These are phyloP conservation scores for Papilio polytes DNA, from an alignment of 1,140 invertebrate genomes.

Conservation along the genomic window DNA sequence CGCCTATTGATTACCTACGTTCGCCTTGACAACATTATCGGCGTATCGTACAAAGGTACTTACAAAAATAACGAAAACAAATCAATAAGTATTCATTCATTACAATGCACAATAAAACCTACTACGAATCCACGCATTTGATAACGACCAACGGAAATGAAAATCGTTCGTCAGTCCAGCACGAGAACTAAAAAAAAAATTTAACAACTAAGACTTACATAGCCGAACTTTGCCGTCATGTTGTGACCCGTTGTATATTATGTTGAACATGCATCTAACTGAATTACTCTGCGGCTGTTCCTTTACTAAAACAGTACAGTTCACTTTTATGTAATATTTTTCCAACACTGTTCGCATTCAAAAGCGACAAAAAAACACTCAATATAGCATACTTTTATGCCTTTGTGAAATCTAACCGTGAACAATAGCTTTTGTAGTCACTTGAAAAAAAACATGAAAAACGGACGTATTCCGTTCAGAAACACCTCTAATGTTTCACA, in stretches of 20 bases:
- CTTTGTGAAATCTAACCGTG: slow-evolving; percentile 58
- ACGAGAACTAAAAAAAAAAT: slow-evolving; percentile 47
- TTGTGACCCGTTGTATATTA: slow-evolving; percentile 83
- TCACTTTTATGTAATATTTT: slow-evolving; percentile 81
- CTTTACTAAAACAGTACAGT: slow-evolving; percentile 78
- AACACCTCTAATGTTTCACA: slow-evolving; percentile 71
- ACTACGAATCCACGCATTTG: slow-evolving; percentile 43
- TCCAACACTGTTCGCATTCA: slow-evolving; percentile 75
- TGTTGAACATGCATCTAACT: slow-evolving; percentile 82
- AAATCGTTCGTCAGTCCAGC: slow-evolving; percentile 41
- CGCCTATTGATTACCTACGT: slow-evolving; percentile 28
- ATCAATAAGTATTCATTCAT: slow-evolving; percentile 49
- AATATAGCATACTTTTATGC: slow-evolving; percentile 75
- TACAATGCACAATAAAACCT: slow-evolving; percentile 43
- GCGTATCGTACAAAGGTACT: slow-evolving; percentile 39
- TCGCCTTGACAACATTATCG: slow-evolving; percentile 31
- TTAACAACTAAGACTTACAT: slow-evolving; percentile 72
- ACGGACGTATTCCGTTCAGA: slow-evolving; percentile 67
- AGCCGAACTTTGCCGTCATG: slow-evolving; percentile 85
- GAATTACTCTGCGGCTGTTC: slow-evolving; percentile 75
- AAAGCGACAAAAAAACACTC: slow-evolving; percentile 72
- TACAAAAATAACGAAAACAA: slow-evolving; percentile 41
- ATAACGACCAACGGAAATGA: slow-evolving; percentile 51
- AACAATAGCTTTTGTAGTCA: slow-evolving; percentile 81
- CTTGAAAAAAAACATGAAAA: slow-evolving; percentile 70